Percentiles rank a stretch among this genome's conserved stretches.
Evolutionary conservation across 2,888 invertebrate genomes (phyloP).

Genomic region (Pyrrhosoma nymphula): DNA sequence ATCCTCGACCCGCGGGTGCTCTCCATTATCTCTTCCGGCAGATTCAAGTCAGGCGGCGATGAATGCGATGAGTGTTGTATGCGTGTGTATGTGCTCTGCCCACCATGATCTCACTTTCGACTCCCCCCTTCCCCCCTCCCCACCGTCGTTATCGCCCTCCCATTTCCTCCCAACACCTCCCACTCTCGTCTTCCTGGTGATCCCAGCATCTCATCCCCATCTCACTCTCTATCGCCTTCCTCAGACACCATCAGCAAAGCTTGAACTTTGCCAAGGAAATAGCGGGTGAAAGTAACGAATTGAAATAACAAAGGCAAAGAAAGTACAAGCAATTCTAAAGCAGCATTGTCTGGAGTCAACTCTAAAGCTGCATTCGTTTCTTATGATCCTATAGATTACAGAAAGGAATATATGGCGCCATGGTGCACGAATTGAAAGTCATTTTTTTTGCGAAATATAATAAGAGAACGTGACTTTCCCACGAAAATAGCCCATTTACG

Average conservation of each 20-base stretch:
- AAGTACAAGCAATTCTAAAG: too few relatives aligned
- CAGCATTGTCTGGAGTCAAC: too few relatives aligned
- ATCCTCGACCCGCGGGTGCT: not conserved
- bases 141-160: not conserved
- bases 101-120: not conserved
- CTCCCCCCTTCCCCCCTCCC: not conserved
- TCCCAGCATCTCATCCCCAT: not conserved
- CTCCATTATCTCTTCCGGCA: not conserved
- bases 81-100: not conserved
- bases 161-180: not conserved
- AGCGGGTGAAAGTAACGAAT: too few relatives aligned
- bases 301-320: too few relatives aligned
- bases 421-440: too few relatives aligned
- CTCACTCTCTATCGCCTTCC: not conserved
- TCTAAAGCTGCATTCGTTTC: too few relatives aligned
- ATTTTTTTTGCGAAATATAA: too few relatives aligned
- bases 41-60: conserved; percentile 18
- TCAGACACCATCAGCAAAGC: not conserved
- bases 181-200: not conserved
- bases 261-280: not conserved
- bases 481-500: too few relatives aligned
- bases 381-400: too few relatives aligned
- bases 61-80: conserved; percentile 7
- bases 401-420: too few relatives aligned
- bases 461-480: too few relatives aligned